Conservation (phyloP, 1,140 invertebrate genomes). For the Metaphire vulgaris region DNA sequence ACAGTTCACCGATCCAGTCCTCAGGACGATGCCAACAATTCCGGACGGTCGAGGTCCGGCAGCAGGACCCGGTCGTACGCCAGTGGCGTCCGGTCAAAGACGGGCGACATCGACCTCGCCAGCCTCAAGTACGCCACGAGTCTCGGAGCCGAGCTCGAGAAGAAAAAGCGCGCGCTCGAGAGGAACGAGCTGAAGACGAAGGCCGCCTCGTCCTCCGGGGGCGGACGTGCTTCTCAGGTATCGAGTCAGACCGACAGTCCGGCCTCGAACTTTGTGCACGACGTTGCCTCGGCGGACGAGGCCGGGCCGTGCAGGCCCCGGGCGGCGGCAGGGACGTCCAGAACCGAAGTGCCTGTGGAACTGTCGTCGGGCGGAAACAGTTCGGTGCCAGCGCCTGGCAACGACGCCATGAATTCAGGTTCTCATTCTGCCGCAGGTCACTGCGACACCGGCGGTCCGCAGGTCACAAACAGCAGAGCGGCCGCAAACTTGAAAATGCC, state of each 20-base stretch:
- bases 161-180: constrained; percentile 46
- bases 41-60: background rate
- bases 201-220: background rate
- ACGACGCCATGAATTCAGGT: too few relatives aligned
- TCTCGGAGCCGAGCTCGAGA: constrained; percentile 50
- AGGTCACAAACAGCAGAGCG: background rate
- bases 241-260: background rate
- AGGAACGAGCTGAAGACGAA: constrained; percentile 32
- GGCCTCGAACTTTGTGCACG: background rate
- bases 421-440: too few relatives aligned
- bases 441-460: background rate
- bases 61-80: background rate
- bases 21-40: background rate
- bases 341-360: too few relatives aligned
- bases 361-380: background rate
- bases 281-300: background rate
- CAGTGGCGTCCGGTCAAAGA: background rate
- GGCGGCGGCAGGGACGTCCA: background rate
- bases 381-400: too few relatives aligned
- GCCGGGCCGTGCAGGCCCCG: background rate
- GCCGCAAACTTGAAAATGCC: too few relatives aligned
- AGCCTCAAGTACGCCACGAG: constrained; percentile 39
- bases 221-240: background rate
- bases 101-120: background rate
- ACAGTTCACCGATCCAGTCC: background rate